Percentiles rank a stretch among this genome's conserved stretches.
These are phyloP conservation scores for Enteromius paludinosus DNA, from an alignment of 2,797 vertebrate genomes.

Conservation along the genomic window DNA sequence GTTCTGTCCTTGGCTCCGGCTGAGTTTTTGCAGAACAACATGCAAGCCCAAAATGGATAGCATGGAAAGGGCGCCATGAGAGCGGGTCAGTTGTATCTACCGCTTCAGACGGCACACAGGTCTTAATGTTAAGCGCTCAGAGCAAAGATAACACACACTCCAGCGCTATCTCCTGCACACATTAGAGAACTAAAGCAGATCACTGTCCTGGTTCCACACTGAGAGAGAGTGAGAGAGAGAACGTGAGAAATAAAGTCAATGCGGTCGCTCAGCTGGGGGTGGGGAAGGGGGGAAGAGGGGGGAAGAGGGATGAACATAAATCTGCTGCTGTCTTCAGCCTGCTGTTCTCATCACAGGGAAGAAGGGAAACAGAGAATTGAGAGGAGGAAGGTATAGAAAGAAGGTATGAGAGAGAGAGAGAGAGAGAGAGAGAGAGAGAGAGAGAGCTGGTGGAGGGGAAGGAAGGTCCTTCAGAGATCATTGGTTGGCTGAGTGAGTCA, in stretches of 20 bases:
- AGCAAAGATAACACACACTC: slow-evolving; percentile 61
- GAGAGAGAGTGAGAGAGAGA: slow-evolving; percentile 8
- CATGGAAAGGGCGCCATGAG: slow-evolving; percentile 26
- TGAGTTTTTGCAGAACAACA: slow-evolving; percentile 16
- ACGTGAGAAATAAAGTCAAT: slow-evolving; percentile 39
- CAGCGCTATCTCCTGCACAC: slow-evolving; percentile 26
- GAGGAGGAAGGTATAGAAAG: not conserved
- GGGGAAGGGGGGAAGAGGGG: not conserved
- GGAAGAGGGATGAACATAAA: slow-evolving; percentile 47
- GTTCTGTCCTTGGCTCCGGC: not conserved
- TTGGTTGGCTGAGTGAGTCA: slow-evolving; percentile 61
- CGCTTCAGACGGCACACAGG: not conserved
- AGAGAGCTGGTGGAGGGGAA: slow-evolving; percentile 38
- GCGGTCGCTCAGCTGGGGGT: slow-evolving; percentile 28
- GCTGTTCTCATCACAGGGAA: slow-evolving; percentile 47
- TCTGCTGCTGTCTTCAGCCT: slow-evolving; percentile 50
- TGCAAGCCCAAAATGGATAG: slow-evolving; percentile 3
- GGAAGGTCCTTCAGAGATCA: slow-evolving; percentile 68
- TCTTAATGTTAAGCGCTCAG: slow-evolving; percentile 26
- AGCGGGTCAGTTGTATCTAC: slow-evolving; percentile 35
- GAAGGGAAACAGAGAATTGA: slow-evolving; percentile 21
- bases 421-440: not conserved
- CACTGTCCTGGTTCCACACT: slow-evolving; percentile 47
- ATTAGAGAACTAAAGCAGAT: slow-evolving; percentile 31
- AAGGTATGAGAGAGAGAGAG: not conserved